A percentile compares a stretch with the other conserved stretches of the same genome.
These are phyloP conservation scores for Hydrozoanthus tunicans DNA, from an alignment of 64 coral and sea anemone genomes.

Conservation along the genomic window DNA sequence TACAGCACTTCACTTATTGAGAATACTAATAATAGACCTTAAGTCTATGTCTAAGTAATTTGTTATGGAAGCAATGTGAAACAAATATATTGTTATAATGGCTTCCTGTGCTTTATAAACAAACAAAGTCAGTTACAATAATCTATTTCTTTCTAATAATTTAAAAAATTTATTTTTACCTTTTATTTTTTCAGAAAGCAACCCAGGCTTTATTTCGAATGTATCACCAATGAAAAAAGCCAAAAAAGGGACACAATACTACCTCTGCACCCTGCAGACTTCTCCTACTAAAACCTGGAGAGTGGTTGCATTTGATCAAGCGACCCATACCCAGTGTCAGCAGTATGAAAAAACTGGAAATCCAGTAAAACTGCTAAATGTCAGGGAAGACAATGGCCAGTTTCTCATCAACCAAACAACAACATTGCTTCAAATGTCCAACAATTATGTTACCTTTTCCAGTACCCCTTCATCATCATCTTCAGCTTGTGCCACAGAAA, in stretches of 20 bases:
- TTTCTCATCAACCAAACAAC: conserved; percentile 59
- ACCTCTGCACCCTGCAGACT: conserved; percentile 56
- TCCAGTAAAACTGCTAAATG: conserved; percentile 58
- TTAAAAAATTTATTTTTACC: background rate
- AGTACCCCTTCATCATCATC: conserved; percentile 15
- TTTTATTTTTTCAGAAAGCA: conserved; percentile 56
- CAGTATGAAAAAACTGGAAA: conserved; percentile 60
- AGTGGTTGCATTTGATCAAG: conserved; percentile 66
- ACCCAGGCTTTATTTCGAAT: conserved; percentile 36
- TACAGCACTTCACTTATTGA: conserved; percentile 33
- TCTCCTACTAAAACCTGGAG: conserved; percentile 51
- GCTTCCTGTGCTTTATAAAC: conserved; percentile 27
- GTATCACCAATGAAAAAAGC: conserved; percentile 55
- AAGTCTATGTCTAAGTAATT: conserved; percentile 29
- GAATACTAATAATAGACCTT: conserved; percentile 17
- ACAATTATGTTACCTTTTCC: conserved; percentile 37
- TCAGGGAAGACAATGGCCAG: conserved; percentile 63
- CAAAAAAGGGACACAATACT: conserved; percentile 59
- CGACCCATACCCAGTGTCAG: conserved; percentile 56
- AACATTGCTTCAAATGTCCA: conserved; percentile 57
- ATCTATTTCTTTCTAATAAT: background rate
- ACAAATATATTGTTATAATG: conserved; percentile 36
- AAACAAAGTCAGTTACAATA: conserved; percentile 23
- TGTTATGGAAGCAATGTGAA: conserved; percentile 32
- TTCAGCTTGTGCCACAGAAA: conserved; percentile 4